Evolutionary conservation across 30 jellyfish, hydroid and myxozoan genomes (phyloP).

Genomic region (Aurelia sp.): DNA sequence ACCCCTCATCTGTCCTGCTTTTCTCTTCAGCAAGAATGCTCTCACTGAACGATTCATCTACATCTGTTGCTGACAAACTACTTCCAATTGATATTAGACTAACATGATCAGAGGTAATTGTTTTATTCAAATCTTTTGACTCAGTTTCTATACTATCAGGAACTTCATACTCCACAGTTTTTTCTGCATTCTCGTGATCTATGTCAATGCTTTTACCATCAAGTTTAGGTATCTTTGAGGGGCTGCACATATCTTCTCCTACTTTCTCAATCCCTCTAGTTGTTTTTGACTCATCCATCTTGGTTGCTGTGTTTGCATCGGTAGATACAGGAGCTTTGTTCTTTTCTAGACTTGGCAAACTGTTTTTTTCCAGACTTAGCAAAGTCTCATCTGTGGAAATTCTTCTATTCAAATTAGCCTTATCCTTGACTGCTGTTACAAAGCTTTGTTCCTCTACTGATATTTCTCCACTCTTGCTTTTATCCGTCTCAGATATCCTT

Average conservation of each 20-base stretch:
- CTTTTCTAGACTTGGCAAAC: neutral
- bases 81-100: neutral
- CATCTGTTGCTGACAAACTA: constrained; percentile 3
- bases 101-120: neutral
- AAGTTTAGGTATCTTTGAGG: neutral
- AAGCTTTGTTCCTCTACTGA: no score
- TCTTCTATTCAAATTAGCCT: no score
- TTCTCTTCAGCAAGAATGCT: constrained; percentile 18
- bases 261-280: neutral
- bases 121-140: neutral
- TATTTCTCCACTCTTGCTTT: neutral
- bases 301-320: neutral
- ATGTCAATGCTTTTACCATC: neutral
- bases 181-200: neutral
- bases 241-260: neutral
- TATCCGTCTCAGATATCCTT: neutral
- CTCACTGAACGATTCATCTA: constrained; percentile 1
- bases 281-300: neutral
- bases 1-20: neutral
- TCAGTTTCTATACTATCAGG: neutral
- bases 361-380: no score
- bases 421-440: no score
- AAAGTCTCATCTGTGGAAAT: no score
- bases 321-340: neutral
- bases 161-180: constrained; percentile 16